Percentiles rank a stretch among this genome's conserved stretches.
phyloP scores from a whole-genome alignment of 2,797 vertebrate genomes.

The Microctenopoma steveboyesi region DNA sequence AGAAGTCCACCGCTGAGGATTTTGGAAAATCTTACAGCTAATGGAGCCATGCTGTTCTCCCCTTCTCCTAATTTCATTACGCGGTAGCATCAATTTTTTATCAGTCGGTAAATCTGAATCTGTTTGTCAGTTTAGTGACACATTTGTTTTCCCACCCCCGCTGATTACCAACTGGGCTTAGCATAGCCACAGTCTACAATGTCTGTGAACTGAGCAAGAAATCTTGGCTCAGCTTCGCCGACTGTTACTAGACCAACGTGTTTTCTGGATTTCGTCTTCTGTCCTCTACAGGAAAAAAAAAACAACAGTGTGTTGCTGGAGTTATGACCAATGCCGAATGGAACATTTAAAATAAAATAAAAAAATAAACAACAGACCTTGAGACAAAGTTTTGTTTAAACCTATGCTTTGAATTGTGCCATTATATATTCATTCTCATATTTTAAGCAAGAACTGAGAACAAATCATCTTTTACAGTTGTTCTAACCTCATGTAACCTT shows the following conservation, averaged over 20 bases:
- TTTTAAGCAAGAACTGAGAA: not conserved
- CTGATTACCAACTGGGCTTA: constrained; percentile 10
- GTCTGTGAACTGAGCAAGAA: not conserved
- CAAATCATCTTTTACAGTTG: constrained; percentile 11
- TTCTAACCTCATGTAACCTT: constrained; percentile 20
- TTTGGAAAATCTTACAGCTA: constrained; percentile 35
- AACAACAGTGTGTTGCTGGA: too few species aligned
- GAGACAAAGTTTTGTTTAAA: too few species aligned
- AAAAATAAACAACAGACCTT: too few species aligned
- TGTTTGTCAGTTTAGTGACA: constrained; percentile 25
- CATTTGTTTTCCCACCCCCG: constrained; percentile 13
- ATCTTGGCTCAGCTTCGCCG: too few species aligned
- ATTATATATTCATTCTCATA: constrained; percentile 3
- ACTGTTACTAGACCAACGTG: too few species aligned
- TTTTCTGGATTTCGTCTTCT: too few species aligned
- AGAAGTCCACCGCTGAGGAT: constrained; percentile 33
- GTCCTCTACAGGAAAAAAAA: too few species aligned
- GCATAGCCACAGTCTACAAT: not conserved
- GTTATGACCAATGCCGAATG: too few species aligned
- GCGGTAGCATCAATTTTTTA: constrained; percentile 15
- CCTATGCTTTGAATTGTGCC: not conserved
- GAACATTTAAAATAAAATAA: too few species aligned
- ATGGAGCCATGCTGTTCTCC: constrained; percentile 31
- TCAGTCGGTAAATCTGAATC: constrained; percentile 28
- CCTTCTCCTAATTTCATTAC: constrained; percentile 25